A percentile compares a stretch with the other conserved stretches of the same genome.
These are phyloP conservation scores for Himalopsyche kuldschensis DNA, from an alignment of 2,888 invertebrate species.

Conservation along the genomic window DNA sequence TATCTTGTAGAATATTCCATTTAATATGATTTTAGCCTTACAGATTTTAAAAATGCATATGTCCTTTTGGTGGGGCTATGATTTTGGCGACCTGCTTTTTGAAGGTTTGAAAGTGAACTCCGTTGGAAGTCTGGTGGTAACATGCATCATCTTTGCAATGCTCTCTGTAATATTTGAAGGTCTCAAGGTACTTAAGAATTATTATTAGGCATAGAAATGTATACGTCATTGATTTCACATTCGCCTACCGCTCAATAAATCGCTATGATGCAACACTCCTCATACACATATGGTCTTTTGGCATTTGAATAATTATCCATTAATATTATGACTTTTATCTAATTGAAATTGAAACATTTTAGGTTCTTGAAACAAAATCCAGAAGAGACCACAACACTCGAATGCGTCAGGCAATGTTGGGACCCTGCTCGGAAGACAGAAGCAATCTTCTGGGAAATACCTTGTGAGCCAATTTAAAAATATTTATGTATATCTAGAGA, in stretches of 20 bases:
- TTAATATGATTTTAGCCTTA: background rate
- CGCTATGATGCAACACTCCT: too few species aligned
- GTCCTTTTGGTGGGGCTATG: constrained; percentile 68
- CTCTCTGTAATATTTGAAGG: constrained; percentile 67
- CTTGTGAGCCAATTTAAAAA: background rate
- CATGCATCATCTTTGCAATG: constrained; percentile 62
- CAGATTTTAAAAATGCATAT: constrained; percentile 56
- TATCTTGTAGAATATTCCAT: too few species aligned
- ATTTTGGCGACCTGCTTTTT: constrained; percentile 67
- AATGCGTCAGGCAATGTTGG: constrained; percentile 9
- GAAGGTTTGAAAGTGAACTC: constrained; percentile 61
- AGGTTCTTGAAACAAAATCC: constrained; percentile 27
- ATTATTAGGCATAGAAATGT: background rate
- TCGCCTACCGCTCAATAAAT: too few species aligned
- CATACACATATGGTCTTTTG: background rate
- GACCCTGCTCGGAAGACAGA: constrained; percentile 24
- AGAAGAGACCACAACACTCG: constrained; percentile 18
- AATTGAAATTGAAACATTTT: background rate
- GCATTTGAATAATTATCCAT: background rate
- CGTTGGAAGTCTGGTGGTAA: constrained; percentile 58
- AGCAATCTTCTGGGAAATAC: constrained; percentile 23
- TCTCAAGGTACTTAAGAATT: constrained; percentile 50
- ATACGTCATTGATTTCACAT: too few species aligned
- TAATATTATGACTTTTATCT: background rate
- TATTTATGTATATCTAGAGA: background rate